Conservation (phyloP, 2,888 invertebrate genomes). For the Malthinus flaveolus region DNA sequence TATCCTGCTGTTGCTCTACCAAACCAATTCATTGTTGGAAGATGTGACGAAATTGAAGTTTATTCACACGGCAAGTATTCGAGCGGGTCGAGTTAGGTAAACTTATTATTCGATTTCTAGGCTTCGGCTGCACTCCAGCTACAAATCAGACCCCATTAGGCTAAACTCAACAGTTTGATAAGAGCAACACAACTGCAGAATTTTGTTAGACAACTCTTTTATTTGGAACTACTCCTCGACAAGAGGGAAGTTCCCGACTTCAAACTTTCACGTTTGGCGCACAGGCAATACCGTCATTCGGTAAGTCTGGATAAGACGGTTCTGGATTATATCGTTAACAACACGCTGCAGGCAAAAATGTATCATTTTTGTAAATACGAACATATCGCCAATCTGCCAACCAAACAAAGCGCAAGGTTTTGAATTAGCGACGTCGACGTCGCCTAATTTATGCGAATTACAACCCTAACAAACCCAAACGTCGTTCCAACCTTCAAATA, state of each 20-base stretch:
- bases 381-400: conserved; percentile 59
- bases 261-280: conserved; percentile 69
- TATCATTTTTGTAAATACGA: conserved; percentile 68
- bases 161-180: conserved; percentile 53
- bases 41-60: no score
- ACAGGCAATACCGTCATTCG: conserved; percentile 50
- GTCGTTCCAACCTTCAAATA: conserved; percentile 42
- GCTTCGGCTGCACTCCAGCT: conserved; percentile 39
- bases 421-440: conserved; percentile 39
- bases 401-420: conserved; percentile 62
- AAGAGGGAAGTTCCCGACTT: conserved; percentile 61
- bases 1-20: no score
- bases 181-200: conserved; percentile 61
- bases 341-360: conserved; percentile 53
- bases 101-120: conserved; percentile 21
- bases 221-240: conserved; percentile 59
- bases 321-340: conserved; percentile 37
- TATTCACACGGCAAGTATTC: no score
- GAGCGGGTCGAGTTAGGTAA: no score
- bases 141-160: conserved; percentile 37
- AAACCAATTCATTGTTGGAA: no score
- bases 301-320: conserved; percentile 32
- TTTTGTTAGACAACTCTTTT: conserved; percentile 64
- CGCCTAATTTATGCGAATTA: conserved; percentile 28
- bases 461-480: conserved; percentile 45